These are phyloP conservation scores for Yoshiicerus persimilis DNA, from an alignment of 1,140 invertebrate species.

Conservation along the genomic window DNA sequence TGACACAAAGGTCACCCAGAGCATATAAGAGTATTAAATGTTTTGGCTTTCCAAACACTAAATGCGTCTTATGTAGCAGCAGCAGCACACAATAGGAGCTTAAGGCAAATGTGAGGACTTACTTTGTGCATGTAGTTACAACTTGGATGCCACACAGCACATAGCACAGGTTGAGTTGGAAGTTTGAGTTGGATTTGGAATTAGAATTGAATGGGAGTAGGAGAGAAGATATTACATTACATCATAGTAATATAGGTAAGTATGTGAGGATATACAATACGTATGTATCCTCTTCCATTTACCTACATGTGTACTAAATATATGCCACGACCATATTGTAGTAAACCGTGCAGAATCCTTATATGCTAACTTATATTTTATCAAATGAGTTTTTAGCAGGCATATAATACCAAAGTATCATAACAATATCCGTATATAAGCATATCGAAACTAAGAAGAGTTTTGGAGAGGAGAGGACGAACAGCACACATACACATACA, in stretches of 20 bases:
- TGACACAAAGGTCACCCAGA: neutral
- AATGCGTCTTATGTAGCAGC: no score
- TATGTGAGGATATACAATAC: neutral
- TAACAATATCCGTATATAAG: neutral
- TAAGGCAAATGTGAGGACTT: neutral
- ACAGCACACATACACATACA: neutral
- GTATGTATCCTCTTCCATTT: neutral
- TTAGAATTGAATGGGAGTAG: neutral
- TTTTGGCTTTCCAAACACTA: neutral
- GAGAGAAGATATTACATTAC: neutral
- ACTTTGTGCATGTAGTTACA: no score
- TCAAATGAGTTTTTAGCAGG: neutral
- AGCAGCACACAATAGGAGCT: no score
- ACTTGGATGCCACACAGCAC: no score
- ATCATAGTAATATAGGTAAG: neutral
- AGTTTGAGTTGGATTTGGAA: no score
- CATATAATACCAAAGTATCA: neutral
- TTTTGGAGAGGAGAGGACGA: neutral
- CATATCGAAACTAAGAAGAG: neutral
- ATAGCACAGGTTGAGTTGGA: neutral
- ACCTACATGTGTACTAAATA: neutral
- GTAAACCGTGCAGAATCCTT: no score
- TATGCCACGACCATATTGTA: no score
- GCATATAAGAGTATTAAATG: neutral
- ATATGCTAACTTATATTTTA: no score